These are phyloP conservation scores for Clostera curtula DNA, from an alignment of 2,888 invertebrate species.

Conservation along the genomic window DNA sequence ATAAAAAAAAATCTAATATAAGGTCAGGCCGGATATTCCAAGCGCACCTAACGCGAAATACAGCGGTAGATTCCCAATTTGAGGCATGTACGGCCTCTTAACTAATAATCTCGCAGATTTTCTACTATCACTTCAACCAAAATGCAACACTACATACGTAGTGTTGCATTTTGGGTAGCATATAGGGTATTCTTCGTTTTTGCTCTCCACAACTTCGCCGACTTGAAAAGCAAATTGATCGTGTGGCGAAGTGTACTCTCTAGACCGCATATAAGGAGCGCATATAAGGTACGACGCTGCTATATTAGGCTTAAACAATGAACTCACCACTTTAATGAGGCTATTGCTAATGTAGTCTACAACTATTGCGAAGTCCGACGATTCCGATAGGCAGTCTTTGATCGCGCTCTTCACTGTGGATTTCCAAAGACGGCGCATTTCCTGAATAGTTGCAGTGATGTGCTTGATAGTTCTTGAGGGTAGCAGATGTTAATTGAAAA, in stretches of 20 bases:
- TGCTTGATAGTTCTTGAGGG: too few species aligned
- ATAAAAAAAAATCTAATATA: too few species aligned
- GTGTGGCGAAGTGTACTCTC: constrained; percentile 28
- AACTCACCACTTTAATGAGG: constrained; percentile 61
- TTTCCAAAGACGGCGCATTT: constrained; percentile 22
- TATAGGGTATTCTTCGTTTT: constrained; percentile 72
- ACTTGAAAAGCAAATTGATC: constrained; percentile 39
- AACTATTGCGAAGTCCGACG: constrained; percentile 45
- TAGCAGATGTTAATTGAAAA: too few species aligned
- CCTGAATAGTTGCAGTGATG: background rate
- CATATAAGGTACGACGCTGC: constrained; percentile 81
- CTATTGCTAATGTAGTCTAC: constrained; percentile 51
- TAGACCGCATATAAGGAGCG: constrained; percentile 45
- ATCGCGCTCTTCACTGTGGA: constrained; percentile 34
- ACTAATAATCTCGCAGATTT: constrained; percentile 27
- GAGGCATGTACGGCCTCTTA: constrained; percentile 44
- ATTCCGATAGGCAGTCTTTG: constrained; percentile 39
- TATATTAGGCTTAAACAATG: constrained; percentile 74
- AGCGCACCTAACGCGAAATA: constrained; percentile 75
- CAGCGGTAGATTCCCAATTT: constrained; percentile 57
- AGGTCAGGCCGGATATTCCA: constrained; percentile 75
- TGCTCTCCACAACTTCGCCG: constrained; percentile 76
- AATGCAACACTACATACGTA: constrained; percentile 70
- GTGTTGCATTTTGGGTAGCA: too few species aligned
- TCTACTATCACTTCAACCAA: constrained; percentile 76